Evolutionary conservation across 1,140 invertebrate species (phyloP), one percentile per base, ranked within the genome.

Genomic region (Drosophila mauritiana): DNA sequence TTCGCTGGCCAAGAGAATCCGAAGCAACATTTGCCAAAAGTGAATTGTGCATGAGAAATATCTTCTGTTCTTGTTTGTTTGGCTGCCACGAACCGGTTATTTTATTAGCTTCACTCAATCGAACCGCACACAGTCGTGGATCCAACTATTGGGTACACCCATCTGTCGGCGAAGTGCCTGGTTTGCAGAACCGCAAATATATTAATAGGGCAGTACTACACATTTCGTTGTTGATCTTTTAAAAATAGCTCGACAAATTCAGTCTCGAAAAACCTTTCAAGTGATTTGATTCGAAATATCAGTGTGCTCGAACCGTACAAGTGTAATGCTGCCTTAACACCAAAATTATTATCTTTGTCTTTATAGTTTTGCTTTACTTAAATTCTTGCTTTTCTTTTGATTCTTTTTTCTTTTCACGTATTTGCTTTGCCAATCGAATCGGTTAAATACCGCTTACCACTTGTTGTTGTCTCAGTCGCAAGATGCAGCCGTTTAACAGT

Each of bases 371-470:
- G 20, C 25, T 25, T 65, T 75, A 43, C 40, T 42, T 75, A 51
- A 76, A 68, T 70, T 67, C 37, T 36, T 69, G 45, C 59, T 43
- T 77, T 78, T 78, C 53, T 76, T 82, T 88, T 75, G 63, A 69
- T 86, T 82, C 61, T 82, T 58, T 76, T 76, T 82, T 82, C 53
- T 67, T 72, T 75, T 81, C 42, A 64, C 58, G 73, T 67, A 72
- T 72, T 70, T 77, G 73, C 62, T 67, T 83, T 80, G 48, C 58
- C 59, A 79, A 54, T 57, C 65, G 58, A 79, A 67, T 15, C 63
- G 20, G 63, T 74, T 15, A 73, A 49, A 36, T 20, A 40, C 42
- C 54, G 48, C 20, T 63, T 45, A 27, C 45, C 54, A 52, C 20
- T 63, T 45, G 37, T 52, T 62, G 61, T 67, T 49, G 59, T 42